phyloP scores from a whole-genome alignment of 2,888 invertebrate species.

The Neria commutata region DNA sequence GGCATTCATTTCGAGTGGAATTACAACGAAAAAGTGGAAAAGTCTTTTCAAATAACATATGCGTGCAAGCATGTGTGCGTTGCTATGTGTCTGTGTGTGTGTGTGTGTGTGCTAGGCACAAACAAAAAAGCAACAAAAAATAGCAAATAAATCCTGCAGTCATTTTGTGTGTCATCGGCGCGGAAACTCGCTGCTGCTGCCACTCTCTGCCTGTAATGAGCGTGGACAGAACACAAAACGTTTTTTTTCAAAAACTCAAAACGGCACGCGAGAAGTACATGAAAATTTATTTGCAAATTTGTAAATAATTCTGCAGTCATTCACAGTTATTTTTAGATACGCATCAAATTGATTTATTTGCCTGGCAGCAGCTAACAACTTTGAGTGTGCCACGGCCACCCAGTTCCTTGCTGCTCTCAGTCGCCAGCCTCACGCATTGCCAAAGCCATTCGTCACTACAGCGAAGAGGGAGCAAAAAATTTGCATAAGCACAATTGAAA shows the following conservation, averaged over 20 bases:
- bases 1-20: too few species aligned
- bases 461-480: too few species aligned
- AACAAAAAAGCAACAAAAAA: neutral
- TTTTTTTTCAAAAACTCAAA: neutral
- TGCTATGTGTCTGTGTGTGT: too few species aligned
- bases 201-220: too few species aligned
- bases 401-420: neutral
- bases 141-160: neutral
- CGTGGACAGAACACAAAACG: too few species aligned
- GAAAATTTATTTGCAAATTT: constrained; percentile 52
- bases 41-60: too few species aligned
- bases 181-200: too few species aligned
- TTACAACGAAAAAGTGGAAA: too few species aligned
- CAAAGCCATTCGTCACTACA: constrained; percentile 20
- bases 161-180: neutral
- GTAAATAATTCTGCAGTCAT: constrained; percentile 47
- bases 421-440: neutral
- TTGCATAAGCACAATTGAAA: constrained; percentile 52
- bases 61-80: too few species aligned
- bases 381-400: too few species aligned
- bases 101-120: too few species aligned
- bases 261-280: neutral
- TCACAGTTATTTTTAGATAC: constrained; percentile 35
- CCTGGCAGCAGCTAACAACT: too few species aligned
- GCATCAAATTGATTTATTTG: constrained; percentile 52